Conservation (phyloP, 2,888 invertebrate species). For the Theretra japonica region DNA sequence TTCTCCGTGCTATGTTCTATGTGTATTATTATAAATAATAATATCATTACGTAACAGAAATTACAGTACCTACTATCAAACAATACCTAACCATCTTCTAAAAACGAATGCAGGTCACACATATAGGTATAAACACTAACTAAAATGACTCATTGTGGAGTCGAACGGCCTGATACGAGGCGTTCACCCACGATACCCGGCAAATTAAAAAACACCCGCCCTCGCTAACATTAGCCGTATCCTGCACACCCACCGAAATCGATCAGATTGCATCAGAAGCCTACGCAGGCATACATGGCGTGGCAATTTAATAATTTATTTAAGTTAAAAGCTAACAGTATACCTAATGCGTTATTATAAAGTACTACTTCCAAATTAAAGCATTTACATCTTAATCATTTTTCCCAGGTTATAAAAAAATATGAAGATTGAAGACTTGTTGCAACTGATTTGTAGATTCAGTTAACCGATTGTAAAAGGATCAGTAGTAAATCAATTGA, state of each 20-base stretch:
- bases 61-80: not conserved
- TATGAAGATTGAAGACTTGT: no score
- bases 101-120: not conserved
- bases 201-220: not conserved
- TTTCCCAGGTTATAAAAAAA: no score
- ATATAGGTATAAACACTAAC: constrained; percentile 4
- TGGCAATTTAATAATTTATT: not conserved
- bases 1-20: no score
- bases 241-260: constrained; percentile 8
- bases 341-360: no score
- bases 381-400: no score
- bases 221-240: constrained; percentile 6
- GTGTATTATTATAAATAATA: no score
- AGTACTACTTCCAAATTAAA: no score
- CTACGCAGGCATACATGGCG: constrained; percentile 4
- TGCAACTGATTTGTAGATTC: no score
- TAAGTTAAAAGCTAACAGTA: no score
- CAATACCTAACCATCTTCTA: not conserved
- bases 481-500: no score
- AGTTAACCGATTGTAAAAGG: no score
- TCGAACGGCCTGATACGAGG: not conserved
- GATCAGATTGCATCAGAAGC: not conserved
- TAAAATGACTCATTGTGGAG: constrained; percentile 11
- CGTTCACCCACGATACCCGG: not conserved
- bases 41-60: no score